Conservation (phyloP, 1,140 invertebrate genomes). For the Pseudomyrmex gracilis region DNA sequence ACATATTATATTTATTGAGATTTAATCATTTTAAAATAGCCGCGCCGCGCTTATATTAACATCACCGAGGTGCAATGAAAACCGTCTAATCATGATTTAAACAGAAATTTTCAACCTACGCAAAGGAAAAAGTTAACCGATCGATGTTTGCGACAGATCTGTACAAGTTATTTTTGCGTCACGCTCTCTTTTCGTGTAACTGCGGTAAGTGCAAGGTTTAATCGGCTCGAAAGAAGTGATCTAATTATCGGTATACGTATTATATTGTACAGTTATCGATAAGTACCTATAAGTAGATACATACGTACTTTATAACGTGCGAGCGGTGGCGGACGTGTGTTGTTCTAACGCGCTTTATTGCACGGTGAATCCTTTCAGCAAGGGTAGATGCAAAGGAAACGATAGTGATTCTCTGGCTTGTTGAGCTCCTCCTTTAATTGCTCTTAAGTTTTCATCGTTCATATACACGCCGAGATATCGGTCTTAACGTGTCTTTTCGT, state of each 20-base stretch:
- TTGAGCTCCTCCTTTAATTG: slow-evolving; percentile 83
- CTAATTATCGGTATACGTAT: slow-evolving; percentile 70
- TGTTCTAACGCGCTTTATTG: slow-evolving; percentile 75
- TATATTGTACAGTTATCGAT: slow-evolving; percentile 34
- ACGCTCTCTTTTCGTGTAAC: no score
- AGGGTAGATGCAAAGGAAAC: slow-evolving; percentile 82
- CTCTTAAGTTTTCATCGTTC: slow-evolving; percentile 80
- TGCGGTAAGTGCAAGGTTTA: not conserved
- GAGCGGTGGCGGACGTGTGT: slow-evolving; percentile 64
- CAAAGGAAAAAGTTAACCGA: no score
- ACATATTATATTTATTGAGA: not conserved
- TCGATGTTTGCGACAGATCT: no score
- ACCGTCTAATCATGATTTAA: no score
- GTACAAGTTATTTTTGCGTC: no score
- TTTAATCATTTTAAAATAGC: not conserved
- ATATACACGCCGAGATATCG: slow-evolving; percentile 74
- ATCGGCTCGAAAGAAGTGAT: slow-evolving; percentile 40
- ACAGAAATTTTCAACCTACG: no score
- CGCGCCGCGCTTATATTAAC: no score
- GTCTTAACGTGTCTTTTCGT: slow-evolving; percentile 66
- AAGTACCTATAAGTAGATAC: slow-evolving; percentile 21
- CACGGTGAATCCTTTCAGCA: slow-evolving; percentile 78
- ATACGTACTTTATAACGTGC: slow-evolving; percentile 62
- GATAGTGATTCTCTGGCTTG: slow-evolving; percentile 82
- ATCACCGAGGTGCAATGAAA: no score